A percentile compares a stretch with the other conserved stretches of the same genome.
Evolutionary conservation across 2,113 vertebrate genomes (phyloP).

Genomic region (Hippocampus abdominalis): DNA sequence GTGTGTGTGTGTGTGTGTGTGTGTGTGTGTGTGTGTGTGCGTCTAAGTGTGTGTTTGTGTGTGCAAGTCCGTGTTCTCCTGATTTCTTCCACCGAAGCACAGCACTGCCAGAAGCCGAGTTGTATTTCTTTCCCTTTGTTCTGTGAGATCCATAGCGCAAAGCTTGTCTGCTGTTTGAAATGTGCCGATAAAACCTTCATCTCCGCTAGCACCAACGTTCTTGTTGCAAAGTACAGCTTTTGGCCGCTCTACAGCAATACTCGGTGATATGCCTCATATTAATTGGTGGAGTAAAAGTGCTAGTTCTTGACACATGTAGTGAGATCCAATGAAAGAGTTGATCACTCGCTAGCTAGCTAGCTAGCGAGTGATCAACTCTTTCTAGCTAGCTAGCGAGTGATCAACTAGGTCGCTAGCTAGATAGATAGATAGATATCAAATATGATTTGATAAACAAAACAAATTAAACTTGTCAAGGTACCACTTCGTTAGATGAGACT

Average conservation of each 20-base stretch:
- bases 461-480: too few relatives aligned
- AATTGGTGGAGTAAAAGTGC: background rate
- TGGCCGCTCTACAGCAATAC: background rate
- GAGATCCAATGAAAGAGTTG: too few relatives aligned
- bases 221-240: background rate
- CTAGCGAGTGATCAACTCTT: too few relatives aligned
- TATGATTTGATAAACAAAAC: too few relatives aligned
- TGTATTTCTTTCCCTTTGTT: slow-evolving; percentile 55
- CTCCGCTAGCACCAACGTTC: slow-evolving; percentile 14
- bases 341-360: too few relatives aligned
- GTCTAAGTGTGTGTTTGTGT: too few relatives aligned
- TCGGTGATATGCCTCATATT: background rate
- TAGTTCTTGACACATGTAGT: too few relatives aligned
- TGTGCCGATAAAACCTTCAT: slow-evolving; percentile 37
- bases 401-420: too few relatives aligned
- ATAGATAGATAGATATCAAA: too few relatives aligned
- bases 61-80: background rate
- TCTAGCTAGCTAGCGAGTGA: too few relatives aligned
- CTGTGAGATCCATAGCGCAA: slow-evolving; percentile 41
- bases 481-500: too few relatives aligned
- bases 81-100: background rate
- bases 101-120: background rate
- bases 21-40: background rate
- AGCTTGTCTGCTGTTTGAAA: slow-evolving; percentile 33
- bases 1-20: slow-evolving; percentile 27